Conservation (phyloP, 2,888 invertebrate species). For the Ferrisia virgata region DNA sequence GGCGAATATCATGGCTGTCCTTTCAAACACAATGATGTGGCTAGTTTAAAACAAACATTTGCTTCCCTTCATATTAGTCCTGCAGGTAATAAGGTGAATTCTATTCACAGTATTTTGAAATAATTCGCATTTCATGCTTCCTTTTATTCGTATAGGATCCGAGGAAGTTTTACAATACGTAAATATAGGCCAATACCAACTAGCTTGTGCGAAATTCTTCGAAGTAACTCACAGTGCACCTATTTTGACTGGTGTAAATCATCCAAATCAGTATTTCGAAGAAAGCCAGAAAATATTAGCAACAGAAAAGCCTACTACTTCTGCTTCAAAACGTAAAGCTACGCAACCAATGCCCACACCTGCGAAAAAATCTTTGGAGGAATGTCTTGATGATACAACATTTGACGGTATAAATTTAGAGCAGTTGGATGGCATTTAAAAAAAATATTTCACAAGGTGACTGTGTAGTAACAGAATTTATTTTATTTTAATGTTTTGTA, state of each 20-base stretch:
- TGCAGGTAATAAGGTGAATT: constrained; percentile 21
- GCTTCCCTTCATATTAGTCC: constrained; percentile 50
- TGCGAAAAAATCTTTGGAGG: neutral
- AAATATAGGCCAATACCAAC: constrained; percentile 75
- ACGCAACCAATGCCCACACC: neutral
- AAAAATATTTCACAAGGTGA: neutral
- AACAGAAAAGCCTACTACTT: constrained; percentile 16
- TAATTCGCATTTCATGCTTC: constrained; percentile 47
- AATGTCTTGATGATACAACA: neutral
- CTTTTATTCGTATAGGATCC: constrained; percentile 58
- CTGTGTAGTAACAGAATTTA: neutral
- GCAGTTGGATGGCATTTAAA: neutral
- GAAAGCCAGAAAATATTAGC: constrained; percentile 65
- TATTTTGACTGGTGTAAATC: constrained; percentile 67
- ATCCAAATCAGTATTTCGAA: constrained; percentile 90
- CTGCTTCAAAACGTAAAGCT: neutral
- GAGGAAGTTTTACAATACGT: constrained; percentile 70
- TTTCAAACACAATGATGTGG: constrained; percentile 74
- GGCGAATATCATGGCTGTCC: constrained; percentile 94
- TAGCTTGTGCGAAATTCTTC: constrained; percentile 82
- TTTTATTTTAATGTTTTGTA: neutral
- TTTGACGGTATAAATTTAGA: neutral
- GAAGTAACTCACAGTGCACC: constrained; percentile 48
- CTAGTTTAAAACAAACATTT: constrained; percentile 69
- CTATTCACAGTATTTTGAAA: neutral